Percentiles rank a stretch among this genome's conserved stretches.
Conservation (phyloP, 2,797 vertebrate species). For the Bovichtus diacanthus region DNA sequence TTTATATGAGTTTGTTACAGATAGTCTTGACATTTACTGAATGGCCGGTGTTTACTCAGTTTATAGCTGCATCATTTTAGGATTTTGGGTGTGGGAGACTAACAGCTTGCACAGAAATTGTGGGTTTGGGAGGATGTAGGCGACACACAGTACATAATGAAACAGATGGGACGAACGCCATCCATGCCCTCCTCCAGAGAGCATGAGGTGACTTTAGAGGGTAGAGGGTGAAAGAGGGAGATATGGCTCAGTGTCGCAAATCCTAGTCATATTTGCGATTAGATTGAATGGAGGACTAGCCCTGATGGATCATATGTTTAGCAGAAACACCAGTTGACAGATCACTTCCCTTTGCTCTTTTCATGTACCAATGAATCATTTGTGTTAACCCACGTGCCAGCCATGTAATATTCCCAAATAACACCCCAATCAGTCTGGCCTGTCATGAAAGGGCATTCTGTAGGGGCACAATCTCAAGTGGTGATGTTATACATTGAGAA, state of each 20-base stretch:
- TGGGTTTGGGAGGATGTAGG: neutral
- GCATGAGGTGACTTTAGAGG: neutral
- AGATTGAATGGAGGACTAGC: neutral
- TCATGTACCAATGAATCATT: constrained; percentile 18
- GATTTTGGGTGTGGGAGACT: neutral
- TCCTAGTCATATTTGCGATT: neutral
- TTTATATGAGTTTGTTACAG: too few relatives aligned
- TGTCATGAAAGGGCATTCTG: neutral
- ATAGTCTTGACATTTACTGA: neutral
- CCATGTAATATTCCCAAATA: constrained; percentile 24
- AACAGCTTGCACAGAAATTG: neutral
- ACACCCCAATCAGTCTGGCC: neutral
- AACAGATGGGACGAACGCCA: constrained; percentile 16
- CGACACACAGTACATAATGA: neutral
- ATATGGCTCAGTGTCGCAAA: neutral
- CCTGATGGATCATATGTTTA: constrained; percentile 27
- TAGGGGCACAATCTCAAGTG: neutral
- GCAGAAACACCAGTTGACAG: constrained; percentile 15
- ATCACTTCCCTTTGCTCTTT: neutral
- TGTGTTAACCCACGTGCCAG: constrained; percentile 11
- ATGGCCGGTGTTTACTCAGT: neutral
- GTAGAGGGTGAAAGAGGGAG: neutral
- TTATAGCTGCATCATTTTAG: neutral
- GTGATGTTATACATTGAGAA: constrained; percentile 10
- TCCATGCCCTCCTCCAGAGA: neutral